Percentiles rank a stretch among this genome's conserved stretches.
Conservation (phyloP, 2,888 invertebrate genomes). For the Lepidochrysops patricia region DNA sequence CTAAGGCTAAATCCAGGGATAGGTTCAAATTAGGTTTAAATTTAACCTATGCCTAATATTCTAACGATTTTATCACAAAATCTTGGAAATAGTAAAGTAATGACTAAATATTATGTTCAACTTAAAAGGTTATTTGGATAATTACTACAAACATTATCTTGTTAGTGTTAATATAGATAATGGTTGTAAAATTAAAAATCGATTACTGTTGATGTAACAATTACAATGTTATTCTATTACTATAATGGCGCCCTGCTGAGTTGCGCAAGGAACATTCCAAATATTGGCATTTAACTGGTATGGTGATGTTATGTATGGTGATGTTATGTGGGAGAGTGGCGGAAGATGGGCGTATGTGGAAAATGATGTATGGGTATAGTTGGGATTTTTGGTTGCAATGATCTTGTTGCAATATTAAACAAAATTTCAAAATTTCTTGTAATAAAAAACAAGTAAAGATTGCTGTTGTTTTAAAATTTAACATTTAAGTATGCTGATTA, state of each 20-base stretch:
- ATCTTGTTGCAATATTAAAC: too few relatives aligned
- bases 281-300: too few relatives aligned
- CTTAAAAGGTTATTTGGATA: not conserved
- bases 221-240: not conserved
- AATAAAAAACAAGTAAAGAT: too few relatives aligned
- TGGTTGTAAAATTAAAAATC: constrained; percentile 8
- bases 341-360: not conserved
- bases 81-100: not conserved
- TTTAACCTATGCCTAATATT: too few relatives aligned
- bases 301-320: not conserved
- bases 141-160: not conserved
- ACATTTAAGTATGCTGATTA: too few relatives aligned
- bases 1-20: too few relatives aligned
- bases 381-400: too few relatives aligned
- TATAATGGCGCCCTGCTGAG: not conserved
- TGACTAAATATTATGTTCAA: not conserved
- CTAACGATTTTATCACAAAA: too few relatives aligned
- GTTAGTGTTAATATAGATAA: not conserved
- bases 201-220: constrained; percentile 6
- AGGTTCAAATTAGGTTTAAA: too few relatives aligned
- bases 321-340: not conserved
- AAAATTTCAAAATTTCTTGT: too few relatives aligned
- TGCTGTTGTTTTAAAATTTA: too few relatives aligned
- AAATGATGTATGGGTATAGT: too few relatives aligned
- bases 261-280: not conserved